Evolutionary conservation across 2,888 invertebrate species (phyloP).

Genomic region (Eustalomyia histrio): DNA sequence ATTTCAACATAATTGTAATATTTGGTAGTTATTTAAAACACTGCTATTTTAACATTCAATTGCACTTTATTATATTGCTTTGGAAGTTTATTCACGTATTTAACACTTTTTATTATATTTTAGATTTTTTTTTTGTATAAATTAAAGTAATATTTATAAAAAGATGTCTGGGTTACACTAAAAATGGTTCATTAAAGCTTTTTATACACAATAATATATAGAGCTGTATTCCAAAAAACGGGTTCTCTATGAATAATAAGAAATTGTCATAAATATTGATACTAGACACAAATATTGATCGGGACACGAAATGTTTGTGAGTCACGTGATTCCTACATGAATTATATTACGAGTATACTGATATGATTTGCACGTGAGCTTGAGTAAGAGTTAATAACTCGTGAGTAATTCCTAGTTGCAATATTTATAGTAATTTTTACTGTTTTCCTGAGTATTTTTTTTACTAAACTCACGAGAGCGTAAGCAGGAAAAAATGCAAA

Average conservation of each 20-base stretch:
- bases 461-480: no score
- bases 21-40: constrained; percentile 21
- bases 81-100: not conserved
- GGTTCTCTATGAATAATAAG: constrained; percentile 36
- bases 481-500: no score
- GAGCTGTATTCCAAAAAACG: constrained; percentile 54
- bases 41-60: constrained; percentile 1
- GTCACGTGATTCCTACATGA: no score
- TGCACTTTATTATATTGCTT: constrained; percentile 13
- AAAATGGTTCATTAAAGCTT: constrained; percentile 65
- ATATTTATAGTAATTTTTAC: no score
- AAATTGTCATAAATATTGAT: constrained; percentile 35
- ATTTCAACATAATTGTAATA: constrained; percentile 20
- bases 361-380: no score
- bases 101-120: not conserved
- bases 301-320: no score
- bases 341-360: no score
- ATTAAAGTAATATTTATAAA: constrained; percentile 15
- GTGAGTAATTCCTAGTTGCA: no score
- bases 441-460: no score
- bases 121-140: not conserved
- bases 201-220: constrained; percentile 49
- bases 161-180: no score
- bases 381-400: no score
- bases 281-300: not conserved